Evolutionary conservation across 2,888 invertebrate genomes (phyloP), one percentile per base, ranked within the genome.

Genomic region (Eudasyphora cyanicolor): DNA sequence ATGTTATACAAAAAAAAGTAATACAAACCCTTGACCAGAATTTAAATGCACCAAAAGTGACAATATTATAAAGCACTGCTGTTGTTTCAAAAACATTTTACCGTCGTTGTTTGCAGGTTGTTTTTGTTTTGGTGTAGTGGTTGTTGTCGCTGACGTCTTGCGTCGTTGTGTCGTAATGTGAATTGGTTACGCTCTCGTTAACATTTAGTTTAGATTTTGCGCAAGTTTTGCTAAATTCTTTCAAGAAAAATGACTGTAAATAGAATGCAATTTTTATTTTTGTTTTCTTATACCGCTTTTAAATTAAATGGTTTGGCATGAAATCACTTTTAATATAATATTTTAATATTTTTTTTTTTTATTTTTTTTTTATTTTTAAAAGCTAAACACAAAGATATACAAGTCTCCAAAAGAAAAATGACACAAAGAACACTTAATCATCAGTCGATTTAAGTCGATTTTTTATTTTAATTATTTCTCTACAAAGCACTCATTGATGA

Each of bases 11-110:
- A 57, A 76, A 62, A 70, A 77, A 69, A 70, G 14, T 17, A 35
- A 73, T 86, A 87, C 87, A 83, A 85, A 87, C 87, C 87, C 86
- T 84, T 86, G 87, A 76, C 82, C 85, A 78, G 85, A 74, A 73
- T 79, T 84, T 73, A 84, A 84, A 60, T 84, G 85, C 85, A 85
- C 82, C 82, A 82, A 76, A 38, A 84, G 71, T 76, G 76, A 67
- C 69, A 85, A 76, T n/a, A 79, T 71, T 60, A 82, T 76, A 70
- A 87, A 81, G 62, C 76, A 82, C 42, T 76, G 79, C 69, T 78
- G 54, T n/a, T n/a, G n/a, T 62, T 74, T 76, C 67, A 51, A 60
- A 51, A 82, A 76, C 73, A 79, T 79, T 79, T 77, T 75, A 38
- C 32, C 42, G 35, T 79, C 78, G 78, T 32, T 57, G 64, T 67